Evolutionary conservation across 1,140 invertebrate species (phyloP).

Genomic region (Atopsyche davidsoni): DNA sequence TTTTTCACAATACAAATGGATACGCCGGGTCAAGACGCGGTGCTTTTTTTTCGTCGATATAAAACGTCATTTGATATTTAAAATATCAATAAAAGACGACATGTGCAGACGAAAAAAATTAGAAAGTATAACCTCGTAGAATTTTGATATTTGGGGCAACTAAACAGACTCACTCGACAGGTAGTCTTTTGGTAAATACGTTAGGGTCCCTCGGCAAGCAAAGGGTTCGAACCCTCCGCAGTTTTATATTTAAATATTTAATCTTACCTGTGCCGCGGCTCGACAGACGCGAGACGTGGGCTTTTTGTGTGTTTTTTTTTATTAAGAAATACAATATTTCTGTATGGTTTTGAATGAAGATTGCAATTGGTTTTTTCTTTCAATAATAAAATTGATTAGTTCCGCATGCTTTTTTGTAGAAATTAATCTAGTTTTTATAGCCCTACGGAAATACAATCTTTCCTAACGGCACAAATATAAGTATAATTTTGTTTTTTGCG

Average conservation of each 20-base stretch:
- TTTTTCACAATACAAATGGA: too few species aligned
- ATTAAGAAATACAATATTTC: too few species aligned
- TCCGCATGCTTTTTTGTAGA: too few species aligned
- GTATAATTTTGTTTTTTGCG: too few species aligned
- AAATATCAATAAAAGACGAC: slow-evolving; percentile 16
- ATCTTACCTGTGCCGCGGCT: slow-evolving; percentile 8
- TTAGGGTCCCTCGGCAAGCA: slow-evolving; percentile 12
- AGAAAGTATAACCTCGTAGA: slow-evolving; percentile 23
- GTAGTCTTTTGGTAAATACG: slow-evolving; percentile 17
- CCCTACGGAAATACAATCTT: too few species aligned
- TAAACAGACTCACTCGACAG: slow-evolving; percentile 20
- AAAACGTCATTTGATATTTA: slow-evolving; percentile 17
- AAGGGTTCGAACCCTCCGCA: slow-evolving; percentile 7
- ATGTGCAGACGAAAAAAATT: slow-evolving; percentile 20
- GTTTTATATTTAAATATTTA: slow-evolving; percentile 27
- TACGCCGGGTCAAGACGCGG: too few species aligned
- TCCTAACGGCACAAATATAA: too few species aligned
- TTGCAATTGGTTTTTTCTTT: too few species aligned
- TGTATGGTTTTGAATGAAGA: too few species aligned
- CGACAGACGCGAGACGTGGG: slow-evolving; percentile 13
- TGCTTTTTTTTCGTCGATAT: background rate
- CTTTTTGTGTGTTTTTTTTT: background rate
- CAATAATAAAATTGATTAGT: too few species aligned
- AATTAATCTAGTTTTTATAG: too few species aligned
- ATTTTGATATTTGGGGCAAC: slow-evolving; percentile 27